phyloP scores from a whole-genome alignment of 2,113 vertebrate species.

The Oncorhynchus masou region DNA sequence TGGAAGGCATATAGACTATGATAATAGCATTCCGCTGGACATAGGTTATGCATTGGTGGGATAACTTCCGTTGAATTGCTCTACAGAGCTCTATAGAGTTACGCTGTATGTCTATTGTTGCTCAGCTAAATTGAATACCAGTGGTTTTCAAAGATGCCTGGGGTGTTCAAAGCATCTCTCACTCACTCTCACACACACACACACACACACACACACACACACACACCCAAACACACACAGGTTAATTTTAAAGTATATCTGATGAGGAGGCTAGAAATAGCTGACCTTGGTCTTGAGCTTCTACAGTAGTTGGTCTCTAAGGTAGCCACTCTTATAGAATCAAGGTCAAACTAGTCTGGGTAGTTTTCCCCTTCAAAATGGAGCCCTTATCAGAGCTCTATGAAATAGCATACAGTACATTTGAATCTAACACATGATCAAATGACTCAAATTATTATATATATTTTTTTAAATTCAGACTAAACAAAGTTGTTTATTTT shows the following conservation, averaged over 20 bases:
- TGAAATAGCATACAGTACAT: background rate
- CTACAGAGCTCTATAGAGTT: too few relatives aligned
- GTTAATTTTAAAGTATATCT: conserved; percentile 17
- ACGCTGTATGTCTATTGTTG: too few relatives aligned
- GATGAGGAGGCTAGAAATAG: conserved; percentile 28
- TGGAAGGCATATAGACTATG: too few relatives aligned
- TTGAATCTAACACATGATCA: background rate
- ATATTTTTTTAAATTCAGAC: background rate
- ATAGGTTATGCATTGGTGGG: too few relatives aligned
- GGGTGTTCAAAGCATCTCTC: too few relatives aligned
- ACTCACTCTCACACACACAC: background rate
- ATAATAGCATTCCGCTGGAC: too few relatives aligned
- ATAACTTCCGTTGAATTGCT: too few relatives aligned
- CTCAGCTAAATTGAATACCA: too few relatives aligned
- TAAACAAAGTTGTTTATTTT: background rate
- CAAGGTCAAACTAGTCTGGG: conserved; percentile 31
- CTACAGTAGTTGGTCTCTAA: conserved; percentile 31
- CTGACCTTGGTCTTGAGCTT: conserved; percentile 20
- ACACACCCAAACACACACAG: background rate
- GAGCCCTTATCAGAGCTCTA: conserved; percentile 8
- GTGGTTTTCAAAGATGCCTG: too few relatives aligned
- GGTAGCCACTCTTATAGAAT: conserved; percentile 41
- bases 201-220: too few relatives aligned
- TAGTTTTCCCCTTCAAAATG: conserved; percentile 8
- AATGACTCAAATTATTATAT: background rate